A percentile compares a stretch with the other conserved stretches of the same genome.
Evolutionary conservation across 2,797 vertebrate genomes (phyloP).

Genomic region (Varecia variegata): DNA sequence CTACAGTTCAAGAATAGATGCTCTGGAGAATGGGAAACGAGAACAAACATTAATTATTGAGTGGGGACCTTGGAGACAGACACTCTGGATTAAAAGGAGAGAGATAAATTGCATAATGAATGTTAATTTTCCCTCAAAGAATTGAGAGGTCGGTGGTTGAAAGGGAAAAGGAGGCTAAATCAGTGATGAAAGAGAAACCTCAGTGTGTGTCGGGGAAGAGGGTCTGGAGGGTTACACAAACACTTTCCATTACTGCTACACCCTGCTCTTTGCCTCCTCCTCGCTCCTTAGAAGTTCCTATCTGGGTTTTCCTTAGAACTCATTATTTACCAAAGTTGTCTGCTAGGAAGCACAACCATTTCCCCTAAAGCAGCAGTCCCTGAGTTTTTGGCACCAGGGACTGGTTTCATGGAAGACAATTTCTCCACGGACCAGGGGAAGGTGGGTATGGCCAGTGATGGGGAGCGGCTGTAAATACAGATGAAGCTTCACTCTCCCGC

Average conservation of each 20-base stretch:
- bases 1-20: constrained; percentile 64
- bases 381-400: no score
- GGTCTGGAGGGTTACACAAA: not conserved
- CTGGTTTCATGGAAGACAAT: no score
- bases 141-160: constrained; percentile 68
- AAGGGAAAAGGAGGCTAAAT: constrained; percentile 62
- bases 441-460: no score
- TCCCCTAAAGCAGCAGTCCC: not conserved
- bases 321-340: not conserved
- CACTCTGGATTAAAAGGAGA: constrained; percentile 76
- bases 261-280: constrained; percentile 18
- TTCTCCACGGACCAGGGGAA: no score
- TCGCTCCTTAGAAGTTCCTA: not conserved
- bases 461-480: no score
- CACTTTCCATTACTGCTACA: not conserved
- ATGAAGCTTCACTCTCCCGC: no score
- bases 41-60: constrained; percentile 80
- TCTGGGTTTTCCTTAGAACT: constrained; percentile 21
- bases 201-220: not conserved
- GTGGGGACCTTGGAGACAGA: constrained; percentile 75
- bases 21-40: constrained; percentile 74
- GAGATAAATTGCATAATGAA: constrained; percentile 76
- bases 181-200: constrained; percentile 68
- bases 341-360: not conserved
- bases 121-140: constrained; percentile 76